Evolutionary conservation across 1,140 invertebrate species (phyloP), one percentile per base, ranked within the genome.

Genomic region (Steinernema feltiae): DNA sequence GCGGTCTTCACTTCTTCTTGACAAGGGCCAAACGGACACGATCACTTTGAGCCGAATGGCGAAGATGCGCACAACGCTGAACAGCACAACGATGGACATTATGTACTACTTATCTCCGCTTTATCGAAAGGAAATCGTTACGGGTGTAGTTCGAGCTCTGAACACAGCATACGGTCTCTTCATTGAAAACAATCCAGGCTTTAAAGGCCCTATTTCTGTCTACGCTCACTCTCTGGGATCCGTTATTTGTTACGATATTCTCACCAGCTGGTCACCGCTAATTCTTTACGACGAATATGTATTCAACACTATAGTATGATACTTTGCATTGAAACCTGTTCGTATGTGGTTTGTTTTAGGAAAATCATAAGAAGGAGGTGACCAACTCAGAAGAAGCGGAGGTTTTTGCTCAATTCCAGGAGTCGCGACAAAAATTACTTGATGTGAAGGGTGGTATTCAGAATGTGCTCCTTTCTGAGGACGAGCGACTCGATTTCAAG

Each of bases 51-150:
- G 80, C 46, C 73, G 79, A 48, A 85, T 86, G 83, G 71, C 77
- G 32, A 74, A 35, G 17, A 78, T 85, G 70, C 35, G 84, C 29
- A 76, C 30, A 46, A 78, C 81, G 0, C 74, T 85, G 0, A 85
- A 85, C 48, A 89, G 90, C 48, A 92, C 91, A 48, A 91, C 91
- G 29, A 92, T 93, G 91, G 92, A 93, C 84, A 91, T 93, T 77
- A 90, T 93, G 86, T 93, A 93, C 82, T 93, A 93, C 82, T 92
- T 92, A 46, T 92, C 91, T 87, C 92, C 92, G 48, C 83, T 92
- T 0, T 93, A 92, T 82, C 89, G 92, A 74, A 89, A 89, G 46
- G 92, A 93, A 89, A 91, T 92, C 48, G 90, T 92, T 77, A 88
- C 89, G 72, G 91, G 91, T 69, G 87, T 93, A 69, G 89, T 90